These are phyloP conservation scores for Sebastes fasciatus DNA, from an alignment of 2,113 vertebrate genomes.

Conservation along the genomic window DNA sequence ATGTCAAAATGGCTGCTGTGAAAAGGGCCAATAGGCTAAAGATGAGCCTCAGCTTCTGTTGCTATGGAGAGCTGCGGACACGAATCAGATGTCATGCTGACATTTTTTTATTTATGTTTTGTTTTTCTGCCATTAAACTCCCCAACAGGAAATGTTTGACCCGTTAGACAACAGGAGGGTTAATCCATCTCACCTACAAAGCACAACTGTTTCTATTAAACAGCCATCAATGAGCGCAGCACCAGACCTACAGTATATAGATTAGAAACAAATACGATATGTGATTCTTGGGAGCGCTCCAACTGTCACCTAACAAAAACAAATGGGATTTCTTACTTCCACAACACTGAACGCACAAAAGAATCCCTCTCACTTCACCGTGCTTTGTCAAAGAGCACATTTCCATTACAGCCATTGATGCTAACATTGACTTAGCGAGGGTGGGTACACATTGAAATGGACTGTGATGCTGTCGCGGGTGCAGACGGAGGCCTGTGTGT, in stretches of 20 bases:
- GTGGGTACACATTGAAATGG: slow-evolving; percentile 44
- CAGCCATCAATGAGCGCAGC: not conserved
- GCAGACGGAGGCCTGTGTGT: slow-evolving; percentile 54
- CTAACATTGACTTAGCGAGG: slow-evolving; percentile 54
- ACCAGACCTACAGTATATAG: not conserved
- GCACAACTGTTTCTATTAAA: not conserved
- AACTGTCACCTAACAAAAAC: not conserved
- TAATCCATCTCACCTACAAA: not conserved
- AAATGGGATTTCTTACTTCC: slow-evolving; percentile 6
- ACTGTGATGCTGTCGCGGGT: slow-evolving; percentile 39
- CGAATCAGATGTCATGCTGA: not conserved
- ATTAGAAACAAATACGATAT: not conserved
- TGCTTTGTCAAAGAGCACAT: slow-evolving; percentile 59
- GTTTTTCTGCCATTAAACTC: not conserved
- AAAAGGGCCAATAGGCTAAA: not conserved
- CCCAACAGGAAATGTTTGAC: not conserved
- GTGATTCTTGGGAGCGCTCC: not conserved
- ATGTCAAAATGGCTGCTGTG: too few relatives aligned
- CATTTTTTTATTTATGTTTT: not conserved
- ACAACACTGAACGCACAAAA: not conserved
- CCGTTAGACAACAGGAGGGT: not conserved
- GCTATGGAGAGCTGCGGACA: not conserved
- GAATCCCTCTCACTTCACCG: slow-evolving; percentile 4
- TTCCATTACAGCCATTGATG: slow-evolving; percentile 60
- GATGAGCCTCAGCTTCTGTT: not conserved